Evolutionary conservation across 2,113 vertebrate genomes (phyloP).

Genomic region (Nerophis lumbriciformis): DNA sequence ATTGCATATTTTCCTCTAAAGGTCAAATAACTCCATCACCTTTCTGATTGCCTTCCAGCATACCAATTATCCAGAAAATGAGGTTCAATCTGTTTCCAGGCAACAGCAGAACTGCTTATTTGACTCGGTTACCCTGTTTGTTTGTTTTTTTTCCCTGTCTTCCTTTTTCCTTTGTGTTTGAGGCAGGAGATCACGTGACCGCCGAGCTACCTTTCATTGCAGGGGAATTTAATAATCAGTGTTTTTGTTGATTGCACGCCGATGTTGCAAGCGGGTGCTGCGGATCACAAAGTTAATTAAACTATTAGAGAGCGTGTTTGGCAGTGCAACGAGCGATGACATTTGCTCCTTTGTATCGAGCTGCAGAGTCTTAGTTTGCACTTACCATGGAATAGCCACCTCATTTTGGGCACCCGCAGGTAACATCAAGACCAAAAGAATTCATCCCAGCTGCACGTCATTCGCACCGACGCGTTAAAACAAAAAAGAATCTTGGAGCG

Average conservation of each 20-base stretch:
- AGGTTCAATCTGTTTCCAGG: conserved; percentile 61
- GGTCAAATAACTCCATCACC: conserved; percentile 59
- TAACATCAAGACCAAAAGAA: conserved; percentile 48
- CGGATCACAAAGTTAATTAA: conserved; percentile 3
- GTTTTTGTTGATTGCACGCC: conserved; percentile 2
- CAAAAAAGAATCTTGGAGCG: conserved; percentile 4
- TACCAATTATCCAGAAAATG: conserved; percentile 55
- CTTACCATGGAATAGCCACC: conserved; percentile 18
- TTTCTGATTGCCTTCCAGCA: conserved; percentile 60
- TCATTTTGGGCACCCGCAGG: conserved; percentile 28
- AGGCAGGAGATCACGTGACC: conserved; percentile 2
- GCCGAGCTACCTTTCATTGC: conserved; percentile 14
- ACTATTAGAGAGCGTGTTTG: background rate
- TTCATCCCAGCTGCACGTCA: conserved; percentile 55
- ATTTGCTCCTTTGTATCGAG: background rate
- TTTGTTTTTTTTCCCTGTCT: background rate
- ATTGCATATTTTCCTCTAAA: conserved; percentile 47
- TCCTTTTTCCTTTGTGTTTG: conserved; percentile 6
- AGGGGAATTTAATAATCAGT: conserved; percentile 2
- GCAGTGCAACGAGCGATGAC: background rate
- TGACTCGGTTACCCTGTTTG: conserved; percentile 28
- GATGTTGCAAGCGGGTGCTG: background rate
- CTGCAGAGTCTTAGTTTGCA: background rate
- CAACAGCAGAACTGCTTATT: conserved; percentile 50
- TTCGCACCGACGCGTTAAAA: conserved; percentile 42